Conservation (phyloP, 2,888 invertebrate species). For the Pristionchus exspectatus region DNA sequence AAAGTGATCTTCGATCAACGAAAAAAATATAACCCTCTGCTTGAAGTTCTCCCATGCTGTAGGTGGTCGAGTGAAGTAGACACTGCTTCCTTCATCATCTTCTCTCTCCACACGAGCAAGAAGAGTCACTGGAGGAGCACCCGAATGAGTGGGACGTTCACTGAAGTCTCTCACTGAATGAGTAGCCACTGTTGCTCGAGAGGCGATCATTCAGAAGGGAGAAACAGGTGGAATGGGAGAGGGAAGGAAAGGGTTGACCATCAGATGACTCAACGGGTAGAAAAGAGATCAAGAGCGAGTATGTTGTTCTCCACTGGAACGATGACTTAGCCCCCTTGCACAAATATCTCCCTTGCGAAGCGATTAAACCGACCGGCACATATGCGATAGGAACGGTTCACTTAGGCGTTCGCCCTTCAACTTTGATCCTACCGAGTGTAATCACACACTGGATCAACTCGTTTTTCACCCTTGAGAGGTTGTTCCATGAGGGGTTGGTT, state of each 20-base stretch:
- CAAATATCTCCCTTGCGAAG: background rate
- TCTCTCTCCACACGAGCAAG: background rate
- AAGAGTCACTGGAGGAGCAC: conserved; percentile 16
- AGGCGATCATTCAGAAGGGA: background rate
- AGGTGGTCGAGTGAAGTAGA: background rate
- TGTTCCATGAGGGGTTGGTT: conserved; percentile 10
- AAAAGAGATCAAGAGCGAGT: background rate
- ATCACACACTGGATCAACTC: conserved; percentile 31
- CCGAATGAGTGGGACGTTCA: background rate
- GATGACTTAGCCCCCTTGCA: background rate
- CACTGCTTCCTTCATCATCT: background rate
- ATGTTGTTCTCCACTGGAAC: conserved; percentile 2
- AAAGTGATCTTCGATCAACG: background rate
- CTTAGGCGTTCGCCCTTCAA: conserved; percentile 3
- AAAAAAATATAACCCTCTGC: background rate
- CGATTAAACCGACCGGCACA: background rate
- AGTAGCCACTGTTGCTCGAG: conserved; percentile 8
- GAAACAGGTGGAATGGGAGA: background rate
- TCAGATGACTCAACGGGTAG: background rate
- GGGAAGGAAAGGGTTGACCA: background rate
- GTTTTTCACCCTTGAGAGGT: conserved; percentile 50
- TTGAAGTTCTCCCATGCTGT: conserved; percentile 7
- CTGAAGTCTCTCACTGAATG: background rate
- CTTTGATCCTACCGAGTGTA: conserved; percentile 18
- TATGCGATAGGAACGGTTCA: background rate